Percentiles rank a stretch among this genome's conserved stretches.
Evolutionary conservation across 92 coral and sea anemone genomes (phyloP).

Genomic region (Hydrozoanthus gracilis): DNA sequence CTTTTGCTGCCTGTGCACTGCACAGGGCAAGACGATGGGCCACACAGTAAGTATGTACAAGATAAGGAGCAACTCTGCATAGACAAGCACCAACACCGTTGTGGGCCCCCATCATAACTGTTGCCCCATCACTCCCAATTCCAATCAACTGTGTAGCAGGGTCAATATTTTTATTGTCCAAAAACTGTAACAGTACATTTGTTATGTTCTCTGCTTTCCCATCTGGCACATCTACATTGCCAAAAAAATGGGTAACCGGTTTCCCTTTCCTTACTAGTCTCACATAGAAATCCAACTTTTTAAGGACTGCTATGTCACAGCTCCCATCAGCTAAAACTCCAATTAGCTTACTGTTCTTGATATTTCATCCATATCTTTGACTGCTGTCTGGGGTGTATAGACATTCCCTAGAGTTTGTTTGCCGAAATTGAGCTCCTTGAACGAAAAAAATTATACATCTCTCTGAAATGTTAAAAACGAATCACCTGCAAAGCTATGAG

Average conservation of each 20-base stretch:
- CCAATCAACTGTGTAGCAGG: conserved; percentile 42
- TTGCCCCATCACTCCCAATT: conserved; percentile 52
- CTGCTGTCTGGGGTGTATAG: conserved; percentile 20
- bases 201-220: conserved; percentile 50
- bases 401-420: conserved; percentile 21
- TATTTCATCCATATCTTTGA: conserved; percentile 29
- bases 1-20: conserved; percentile 21
- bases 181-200: conserved; percentile 47
- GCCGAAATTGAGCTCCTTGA: conserved; percentile 27
- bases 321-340: conserved; percentile 49
- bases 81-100: conserved; percentile 56
- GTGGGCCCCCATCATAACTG: conserved; percentile 50
- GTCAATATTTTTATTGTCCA: conserved; percentile 39
- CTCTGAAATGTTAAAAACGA: conserved; percentile 12
- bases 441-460: neutral
- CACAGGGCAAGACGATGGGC: conserved; percentile 45
- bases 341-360: conserved; percentile 46
- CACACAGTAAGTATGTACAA: conserved; percentile 53
- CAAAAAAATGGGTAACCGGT: conserved; percentile 47
- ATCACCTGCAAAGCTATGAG: conserved; percentile 7
- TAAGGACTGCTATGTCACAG: conserved; percentile 43
- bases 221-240: conserved; percentile 42
- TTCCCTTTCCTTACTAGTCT: conserved; percentile 20
- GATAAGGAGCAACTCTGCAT: conserved; percentile 49
- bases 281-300: conserved; percentile 42